These are phyloP conservation scores for Tetramorium bicarinatum DNA, from an alignment of 2,888 invertebrate species.

Conservation along the genomic window DNA sequence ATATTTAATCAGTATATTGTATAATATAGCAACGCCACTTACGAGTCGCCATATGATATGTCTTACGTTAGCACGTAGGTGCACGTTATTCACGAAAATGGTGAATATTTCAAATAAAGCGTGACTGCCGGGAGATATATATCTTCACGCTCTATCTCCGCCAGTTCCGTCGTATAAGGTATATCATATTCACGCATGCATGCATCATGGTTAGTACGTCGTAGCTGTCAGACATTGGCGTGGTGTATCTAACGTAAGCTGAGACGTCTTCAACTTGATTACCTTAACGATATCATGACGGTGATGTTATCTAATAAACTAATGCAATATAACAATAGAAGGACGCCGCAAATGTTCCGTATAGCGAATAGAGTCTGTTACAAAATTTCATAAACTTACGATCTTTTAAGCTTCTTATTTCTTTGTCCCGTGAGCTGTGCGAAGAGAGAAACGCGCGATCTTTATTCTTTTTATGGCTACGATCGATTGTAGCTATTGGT, in stretches of 20 bases:
- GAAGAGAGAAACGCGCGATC: neutral
- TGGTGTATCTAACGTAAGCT: constrained; percentile 51
- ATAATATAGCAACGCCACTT: constrained; percentile 65
- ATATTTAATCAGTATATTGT: constrained; percentile 68
- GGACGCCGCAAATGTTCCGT: neutral
- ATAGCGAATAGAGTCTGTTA: neutral
- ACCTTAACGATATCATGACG: constrained; percentile 33
- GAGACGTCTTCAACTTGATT: constrained; percentile 59
- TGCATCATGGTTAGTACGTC: constrained; percentile 77
- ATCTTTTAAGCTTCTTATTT: neutral
- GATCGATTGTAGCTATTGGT: neutral
- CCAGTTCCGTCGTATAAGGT: constrained; percentile 61
- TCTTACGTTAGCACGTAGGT: constrained; percentile 69
- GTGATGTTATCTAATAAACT: constrained; percentile 36
- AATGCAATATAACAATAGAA: constrained; percentile 27
- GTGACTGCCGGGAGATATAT: constrained; percentile 66
- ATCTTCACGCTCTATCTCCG: constrained; percentile 71
- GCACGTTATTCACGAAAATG: constrained; percentile 75
- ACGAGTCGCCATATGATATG: constrained; percentile 63
- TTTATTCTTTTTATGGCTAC: neutral
- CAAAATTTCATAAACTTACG: neutral
- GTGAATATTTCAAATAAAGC: constrained; percentile 77
- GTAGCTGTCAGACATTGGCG: constrained; percentile 67
- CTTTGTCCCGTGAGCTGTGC: neutral
- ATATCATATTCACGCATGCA: constrained; percentile 77